Percentiles rank a stretch among this genome's conserved stretches.
Evolutionary conservation across 2,113 vertebrate genomes (phyloP).

Genomic region (Leptobrachium leishanense): DNA sequence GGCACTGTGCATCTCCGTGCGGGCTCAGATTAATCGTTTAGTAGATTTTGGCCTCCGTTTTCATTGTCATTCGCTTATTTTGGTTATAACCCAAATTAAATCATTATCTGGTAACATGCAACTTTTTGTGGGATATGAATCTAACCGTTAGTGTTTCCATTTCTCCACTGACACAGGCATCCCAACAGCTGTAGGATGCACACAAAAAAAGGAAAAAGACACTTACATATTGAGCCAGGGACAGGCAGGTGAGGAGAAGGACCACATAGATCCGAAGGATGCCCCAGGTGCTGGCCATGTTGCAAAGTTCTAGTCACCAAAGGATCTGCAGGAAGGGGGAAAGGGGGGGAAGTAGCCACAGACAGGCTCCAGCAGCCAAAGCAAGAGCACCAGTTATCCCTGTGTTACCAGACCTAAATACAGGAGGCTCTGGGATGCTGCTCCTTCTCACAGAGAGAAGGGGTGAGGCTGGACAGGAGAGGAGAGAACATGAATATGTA

Average conservation of each 20-base stretch:
- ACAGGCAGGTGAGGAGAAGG: conserved; percentile 78
- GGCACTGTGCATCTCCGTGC: too few relatives aligned
- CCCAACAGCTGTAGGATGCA: too few relatives aligned
- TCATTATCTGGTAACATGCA: too few relatives aligned
- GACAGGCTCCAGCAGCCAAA: conserved; percentile 17
- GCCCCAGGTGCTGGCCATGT: conserved; percentile 72
- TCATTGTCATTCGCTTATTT: too few relatives aligned
- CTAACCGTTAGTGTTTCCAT: too few relatives aligned
- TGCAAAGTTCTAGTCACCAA: conserved; percentile 55
- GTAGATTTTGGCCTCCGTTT: too few relatives aligned
- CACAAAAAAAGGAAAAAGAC: conserved; percentile 39
- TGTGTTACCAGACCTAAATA: conserved; percentile 56
- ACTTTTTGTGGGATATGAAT: too few relatives aligned
- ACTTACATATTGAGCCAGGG: conserved; percentile 92
- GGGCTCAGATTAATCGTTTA: too few relatives aligned
- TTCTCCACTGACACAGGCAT: too few relatives aligned
- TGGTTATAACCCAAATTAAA: too few relatives aligned
- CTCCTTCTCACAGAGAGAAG: conserved; percentile 39
- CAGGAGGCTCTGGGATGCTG: conserved; percentile 48
- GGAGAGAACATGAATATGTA: conserved; percentile 56
- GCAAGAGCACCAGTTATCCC: conserved; percentile 38
- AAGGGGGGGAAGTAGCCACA: conserved; percentile 4
- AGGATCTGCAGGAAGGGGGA: conserved; percentile 34
- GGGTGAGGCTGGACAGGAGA: conserved; percentile 47
- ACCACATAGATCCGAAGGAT: conserved; percentile 70